A percentile compares a stretch with the other conserved stretches of the same genome.
phyloP scores from a whole-genome alignment of 2,797 vertebrate species.

The Margarornis squamiger region DNA sequence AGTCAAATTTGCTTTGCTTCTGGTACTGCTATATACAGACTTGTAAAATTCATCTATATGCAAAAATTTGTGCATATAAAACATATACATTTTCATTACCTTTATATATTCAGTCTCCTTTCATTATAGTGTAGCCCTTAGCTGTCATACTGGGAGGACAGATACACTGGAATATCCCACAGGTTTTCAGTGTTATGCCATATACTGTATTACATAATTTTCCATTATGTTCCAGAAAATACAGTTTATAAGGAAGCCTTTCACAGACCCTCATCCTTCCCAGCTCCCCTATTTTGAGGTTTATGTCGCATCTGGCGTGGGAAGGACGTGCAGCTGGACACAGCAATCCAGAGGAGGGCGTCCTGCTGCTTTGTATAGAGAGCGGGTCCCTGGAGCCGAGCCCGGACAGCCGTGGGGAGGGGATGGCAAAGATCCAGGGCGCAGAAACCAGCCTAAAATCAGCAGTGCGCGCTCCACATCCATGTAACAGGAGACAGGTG shows the following conservation, averaged over 20 bases:
- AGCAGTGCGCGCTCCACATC: rapidly evolving
- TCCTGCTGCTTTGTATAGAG: not conserved
- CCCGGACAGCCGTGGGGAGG: rapidly evolving
- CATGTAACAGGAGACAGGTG: rapidly evolving
- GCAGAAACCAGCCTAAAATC: rapidly evolving
- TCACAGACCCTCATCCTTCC: not conserved
- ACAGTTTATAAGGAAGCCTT: not conserved
- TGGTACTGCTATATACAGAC: not conserved
- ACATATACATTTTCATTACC: not conserved
- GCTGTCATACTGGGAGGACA: not conserved
- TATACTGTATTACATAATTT: not conserved
- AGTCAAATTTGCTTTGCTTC: not conserved
- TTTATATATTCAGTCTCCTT: not conserved
- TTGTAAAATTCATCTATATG: not conserved
- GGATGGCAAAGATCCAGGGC: rapidly evolving
- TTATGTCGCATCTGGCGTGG: rapidly evolving
- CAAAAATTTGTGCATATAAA: not conserved
- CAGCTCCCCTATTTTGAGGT: rapidly evolving
- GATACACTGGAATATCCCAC: not conserved
- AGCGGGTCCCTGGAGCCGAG: not conserved
- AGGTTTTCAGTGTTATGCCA: not conserved
- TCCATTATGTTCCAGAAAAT: not conserved
- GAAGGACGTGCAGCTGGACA: not conserved
- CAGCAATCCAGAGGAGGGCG: slow-evolving; percentile 55
- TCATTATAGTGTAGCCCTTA: not conserved